Percentiles rank a stretch among this genome's conserved stretches.
Evolutionary conservation across 2,113 vertebrate genomes (phyloP).

Genomic region (Muntiacus reevesi): DNA sequence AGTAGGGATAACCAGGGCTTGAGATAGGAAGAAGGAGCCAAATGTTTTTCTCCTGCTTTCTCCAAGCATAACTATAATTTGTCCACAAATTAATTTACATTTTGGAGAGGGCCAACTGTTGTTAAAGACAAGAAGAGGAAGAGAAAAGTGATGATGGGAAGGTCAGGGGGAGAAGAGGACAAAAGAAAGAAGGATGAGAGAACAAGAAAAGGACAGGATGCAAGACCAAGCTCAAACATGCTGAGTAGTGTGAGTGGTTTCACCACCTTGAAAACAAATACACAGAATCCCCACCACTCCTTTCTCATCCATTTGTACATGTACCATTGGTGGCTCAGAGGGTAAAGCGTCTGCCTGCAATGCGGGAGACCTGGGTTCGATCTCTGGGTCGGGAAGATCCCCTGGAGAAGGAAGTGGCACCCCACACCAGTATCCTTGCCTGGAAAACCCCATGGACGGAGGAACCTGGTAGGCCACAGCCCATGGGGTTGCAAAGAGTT

Average conservation of each 20-base stretch:
- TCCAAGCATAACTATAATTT: slow-evolving; percentile 22
- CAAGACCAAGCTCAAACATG: not conserved
- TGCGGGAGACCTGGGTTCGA: too few relatives aligned
- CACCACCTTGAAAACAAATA: not conserved
- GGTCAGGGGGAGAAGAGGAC: not conserved
- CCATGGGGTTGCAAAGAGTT: too few relatives aligned
- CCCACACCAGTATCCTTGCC: too few relatives aligned
- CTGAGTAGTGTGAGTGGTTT: not conserved
- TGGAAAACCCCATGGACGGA: too few relatives aligned
- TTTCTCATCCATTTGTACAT: not conserved
- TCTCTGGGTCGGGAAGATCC: too few relatives aligned
- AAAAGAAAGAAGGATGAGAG: not conserved
- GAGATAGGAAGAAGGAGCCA: not conserved
- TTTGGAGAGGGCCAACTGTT: not conserved
- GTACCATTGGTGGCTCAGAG: too few relatives aligned
- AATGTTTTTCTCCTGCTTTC: slow-evolving; percentile 16
- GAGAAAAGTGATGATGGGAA: not conserved
- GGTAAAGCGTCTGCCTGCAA: too few relatives aligned
- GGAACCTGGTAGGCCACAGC: too few relatives aligned
- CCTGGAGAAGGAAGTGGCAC: too few relatives aligned
- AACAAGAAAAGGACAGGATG: not conserved
- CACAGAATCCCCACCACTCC: not conserved
- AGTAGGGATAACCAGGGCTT: slow-evolving; percentile 44
- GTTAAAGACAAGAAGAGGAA: not conserved
- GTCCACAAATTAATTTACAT: slow-evolving; percentile 42